These are phyloP conservation scores for Coecobrya sp. DNA, from an alignment of 2,888 invertebrate species.

Conservation along the genomic window DNA sequence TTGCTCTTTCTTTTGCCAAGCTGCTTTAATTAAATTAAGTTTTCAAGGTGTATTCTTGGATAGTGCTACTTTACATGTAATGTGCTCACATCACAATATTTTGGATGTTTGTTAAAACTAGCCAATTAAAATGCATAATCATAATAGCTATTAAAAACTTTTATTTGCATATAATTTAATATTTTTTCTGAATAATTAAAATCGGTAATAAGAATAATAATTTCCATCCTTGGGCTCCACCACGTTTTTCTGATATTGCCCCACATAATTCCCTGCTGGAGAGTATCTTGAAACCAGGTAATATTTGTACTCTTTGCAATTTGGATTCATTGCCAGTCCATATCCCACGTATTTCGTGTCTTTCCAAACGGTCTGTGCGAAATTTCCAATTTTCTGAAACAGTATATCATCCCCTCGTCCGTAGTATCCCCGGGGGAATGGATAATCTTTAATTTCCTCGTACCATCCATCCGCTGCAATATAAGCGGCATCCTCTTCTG, in stretches of 20 bases:
- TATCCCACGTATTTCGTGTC: conserved; percentile 66
- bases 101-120: too few relatives aligned
- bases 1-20: not conserved
- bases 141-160: too few relatives aligned
- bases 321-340: conserved; percentile 49
- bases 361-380: conserved; percentile 73
- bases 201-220: not conserved
- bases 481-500: conserved; percentile 51
- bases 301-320: conserved; percentile 10
- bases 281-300: conserved; percentile 60
- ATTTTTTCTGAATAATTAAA: conserved; percentile 29
- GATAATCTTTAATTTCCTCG: conserved; percentile 74
- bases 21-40: too few relatives aligned
- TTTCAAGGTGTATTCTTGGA: too few relatives aligned
- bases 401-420: conserved; percentile 9
- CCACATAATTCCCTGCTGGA: conserved; percentile 54
- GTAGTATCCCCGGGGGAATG: conserved; percentile 52
- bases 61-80: too few relatives aligned
- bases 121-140: too few relatives aligned
- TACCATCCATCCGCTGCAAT: conserved; percentile 67
- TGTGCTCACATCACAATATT: too few relatives aligned
- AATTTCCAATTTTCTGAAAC: conserved; percentile 65
- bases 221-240: conserved; percentile 24
- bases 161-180: not conserved
- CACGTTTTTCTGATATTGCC: conserved; percentile 58